Evolutionary conservation across 2,888 invertebrate species (phyloP), one percentile per base, ranked within the genome.

Genomic region (Hyalella azteca): DNA sequence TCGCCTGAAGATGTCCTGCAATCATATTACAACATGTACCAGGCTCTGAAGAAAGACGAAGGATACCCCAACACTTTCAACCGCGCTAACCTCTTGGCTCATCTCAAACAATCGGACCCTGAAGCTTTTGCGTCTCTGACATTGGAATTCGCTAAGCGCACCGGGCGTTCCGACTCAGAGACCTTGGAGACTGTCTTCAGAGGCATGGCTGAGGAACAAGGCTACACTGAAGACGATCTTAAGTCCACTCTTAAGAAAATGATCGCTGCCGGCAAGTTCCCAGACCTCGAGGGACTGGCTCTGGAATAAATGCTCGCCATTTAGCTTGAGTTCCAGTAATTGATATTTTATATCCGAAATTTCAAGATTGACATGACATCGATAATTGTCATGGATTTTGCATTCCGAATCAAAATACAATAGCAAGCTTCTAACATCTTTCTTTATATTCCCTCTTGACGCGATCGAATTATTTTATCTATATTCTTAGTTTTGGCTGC

Each of bases 11-110:
- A n/a, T n/a, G n/a, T n/a, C n/a, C n/a, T n/a, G n/a, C n/a, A n/a
- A n/a, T n/a, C n/a, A n/a, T 54, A 54, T 29, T 54, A 54, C 54
- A 54, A 54, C 54, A 9, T 54, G 26, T 54, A 54, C 54, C 22
- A 54, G 54, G 54, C 22, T 9, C 54, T 54, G 2, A 9, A 9
- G 26, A 22, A 54, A 29, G 54, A 22, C 2, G 2, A 54, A 13
- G 19, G 29, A 9, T 54, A 26, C 54, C 54, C 54, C 29, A 13
- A 54, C 26, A 54, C 7, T 29, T 7, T 54, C 26, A 54, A 22
- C 54, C 54, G 54, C 13, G 26, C 9, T 9, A 29, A 54, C 54
- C 54, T 54, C 26, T 22, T 54, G 54, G 9, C 5, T 9, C 7
- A 13, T 4, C 54, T 54, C 4, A 0, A 22, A 19, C 9, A 5